Base-by-base conservation (phyloP, 2,113 vertebrate genomes). In the Theristicus caerulescens region DNA sequence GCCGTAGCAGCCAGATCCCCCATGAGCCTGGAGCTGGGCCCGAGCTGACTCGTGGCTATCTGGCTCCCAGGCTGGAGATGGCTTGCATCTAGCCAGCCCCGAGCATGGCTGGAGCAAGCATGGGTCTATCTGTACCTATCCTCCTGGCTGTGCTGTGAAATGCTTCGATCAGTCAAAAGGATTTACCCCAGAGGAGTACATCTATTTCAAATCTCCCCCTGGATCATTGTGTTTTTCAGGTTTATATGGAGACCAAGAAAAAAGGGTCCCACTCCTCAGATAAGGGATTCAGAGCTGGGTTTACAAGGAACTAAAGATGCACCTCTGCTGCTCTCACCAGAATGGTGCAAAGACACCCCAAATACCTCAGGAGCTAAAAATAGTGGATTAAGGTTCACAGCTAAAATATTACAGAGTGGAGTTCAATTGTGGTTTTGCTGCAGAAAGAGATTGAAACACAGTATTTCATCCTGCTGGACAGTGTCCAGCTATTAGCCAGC, bases 31-130 rank as follows among this genome's bases (percentile, higher is more conserved):
- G 66, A 87, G 32, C 17, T 62, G 55, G n/a, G 16, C 32, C 47
- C 0, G 1, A 71, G 44, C 25, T 40, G 38, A 13, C 34, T 15
- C 1, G 0, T 76, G 66, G n/a, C 61, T 90, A 1, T 42, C n/a
- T 67, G 82, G 29, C 29, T 88, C 9, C 57, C 40, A 52, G 78
- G 38, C 19, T 87, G 73, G 59, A 82, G 16, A 8, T 57, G 36
- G 22, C 24, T 67, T 67, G 32, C 26, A 29, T 46, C 29, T 42
- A 55, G 29, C n/a, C 70, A 76, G n/a, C 36, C 20, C 31, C 3
- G 10, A 38, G 31, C 49, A 16, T 0, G 4, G 66, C 29, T 51
- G 10, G 47, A 61, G 34, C 42, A 67, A 40, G 16, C 24, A 6
- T 0, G 14, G 9, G 5, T 46, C 81, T 87, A 0, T 36, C 59